A percentile compares a stretch with the other conserved stretches of the same genome.
Conservation (phyloP, 92 coral and sea anemone species). For the Paragorgia papillata region DNA sequence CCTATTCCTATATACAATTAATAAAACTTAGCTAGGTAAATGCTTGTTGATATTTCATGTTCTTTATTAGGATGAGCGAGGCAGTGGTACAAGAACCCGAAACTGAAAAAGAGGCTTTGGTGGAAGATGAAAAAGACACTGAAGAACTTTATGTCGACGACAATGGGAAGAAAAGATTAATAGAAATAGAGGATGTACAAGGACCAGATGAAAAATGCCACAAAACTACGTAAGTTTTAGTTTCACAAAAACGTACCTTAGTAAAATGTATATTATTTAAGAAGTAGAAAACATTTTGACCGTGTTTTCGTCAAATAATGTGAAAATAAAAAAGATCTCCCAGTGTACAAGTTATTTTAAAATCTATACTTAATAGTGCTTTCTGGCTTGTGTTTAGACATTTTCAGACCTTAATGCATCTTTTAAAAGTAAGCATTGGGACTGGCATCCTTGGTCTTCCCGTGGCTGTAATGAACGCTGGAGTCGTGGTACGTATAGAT, state of each 20-base stretch:
- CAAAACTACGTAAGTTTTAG: constrained; percentile 25
- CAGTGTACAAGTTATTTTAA: no score
- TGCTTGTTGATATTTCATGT: no score
- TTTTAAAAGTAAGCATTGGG: constrained; percentile 81
- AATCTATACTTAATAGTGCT: no score
- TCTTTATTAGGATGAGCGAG: no score
- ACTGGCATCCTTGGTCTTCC: constrained; percentile 91
- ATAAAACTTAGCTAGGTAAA: no score
- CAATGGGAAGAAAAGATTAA: constrained; percentile 11
- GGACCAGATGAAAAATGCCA: constrained; percentile 10
- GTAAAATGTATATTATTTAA: background rate
- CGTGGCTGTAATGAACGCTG: constrained; percentile 92
- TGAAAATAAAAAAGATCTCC: no score
- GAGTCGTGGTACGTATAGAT: constrained; percentile 97
- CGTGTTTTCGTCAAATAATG: no score
- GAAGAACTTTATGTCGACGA: background rate
- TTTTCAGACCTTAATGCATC: constrained; percentile 68
- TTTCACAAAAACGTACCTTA: background rate
- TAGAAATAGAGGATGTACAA: constrained; percentile 8
- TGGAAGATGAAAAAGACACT: background rate
- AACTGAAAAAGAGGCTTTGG: background rate
- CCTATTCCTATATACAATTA: no score
- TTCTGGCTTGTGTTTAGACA: constrained; percentile 31
- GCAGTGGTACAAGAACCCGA: background rate
- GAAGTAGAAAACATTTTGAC: no score